Conservation (phyloP, 2,888 invertebrate species). For the Thelaira solivaga region DNA sequence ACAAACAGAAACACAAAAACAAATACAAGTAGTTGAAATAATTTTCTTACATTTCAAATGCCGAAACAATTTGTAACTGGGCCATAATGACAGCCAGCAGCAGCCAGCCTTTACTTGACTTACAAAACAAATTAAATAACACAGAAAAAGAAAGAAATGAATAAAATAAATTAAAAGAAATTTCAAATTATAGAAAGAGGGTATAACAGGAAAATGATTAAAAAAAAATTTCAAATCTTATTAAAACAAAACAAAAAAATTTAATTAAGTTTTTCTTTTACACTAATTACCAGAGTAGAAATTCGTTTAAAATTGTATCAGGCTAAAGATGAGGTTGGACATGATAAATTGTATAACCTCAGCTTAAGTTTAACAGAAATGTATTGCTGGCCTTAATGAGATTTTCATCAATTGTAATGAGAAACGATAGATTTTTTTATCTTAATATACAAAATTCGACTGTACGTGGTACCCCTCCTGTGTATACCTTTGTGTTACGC, state of each 20-base stretch:
- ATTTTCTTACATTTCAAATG: slow-evolving; percentile 34
- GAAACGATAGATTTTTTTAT: too few relatives aligned
- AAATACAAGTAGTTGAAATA: slow-evolving; percentile 34
- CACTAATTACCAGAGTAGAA: background rate
- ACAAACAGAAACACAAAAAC: too few relatives aligned
- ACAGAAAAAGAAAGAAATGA: background rate
- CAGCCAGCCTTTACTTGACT: slow-evolving; percentile 29
- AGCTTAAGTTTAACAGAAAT: too few relatives aligned
- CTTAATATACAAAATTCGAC: too few relatives aligned
- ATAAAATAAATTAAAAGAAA: slow-evolving; percentile 34
- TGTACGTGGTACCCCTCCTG: too few relatives aligned
- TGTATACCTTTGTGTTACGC: too few relatives aligned
- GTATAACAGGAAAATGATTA: too few relatives aligned
- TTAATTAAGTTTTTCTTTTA: slow-evolving; percentile 32
- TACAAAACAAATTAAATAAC: background rate
- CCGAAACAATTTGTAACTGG: slow-evolving; percentile 54
- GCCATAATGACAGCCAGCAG: slow-evolving; percentile 47
- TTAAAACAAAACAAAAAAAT: background rate
- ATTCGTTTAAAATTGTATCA: background rate
- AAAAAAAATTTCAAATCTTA: background rate
- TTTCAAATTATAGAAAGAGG: background rate
- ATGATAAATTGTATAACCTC: too few relatives aligned
- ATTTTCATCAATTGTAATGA: too few relatives aligned
- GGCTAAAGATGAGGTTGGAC: too few relatives aligned
- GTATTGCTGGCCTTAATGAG: too few relatives aligned